Conservation (phyloP, 2,797 vertebrate species). For the Peromyscus aztecus region DNA sequence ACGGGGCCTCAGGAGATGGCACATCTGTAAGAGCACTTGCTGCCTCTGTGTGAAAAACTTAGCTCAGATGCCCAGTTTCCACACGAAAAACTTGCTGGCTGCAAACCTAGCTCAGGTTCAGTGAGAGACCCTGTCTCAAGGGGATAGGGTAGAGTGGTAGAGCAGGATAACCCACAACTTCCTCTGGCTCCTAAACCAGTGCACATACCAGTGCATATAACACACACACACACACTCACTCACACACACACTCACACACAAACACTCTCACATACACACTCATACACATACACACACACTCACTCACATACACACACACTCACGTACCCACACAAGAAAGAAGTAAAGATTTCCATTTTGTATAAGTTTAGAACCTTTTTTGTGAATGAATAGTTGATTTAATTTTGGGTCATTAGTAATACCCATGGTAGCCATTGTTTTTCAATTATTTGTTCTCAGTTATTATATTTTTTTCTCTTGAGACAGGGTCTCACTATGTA, state of each 20-base stretch:
- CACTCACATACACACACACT: neutral
- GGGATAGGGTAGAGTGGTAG: neutral
- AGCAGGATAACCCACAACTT: neutral
- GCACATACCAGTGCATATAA: neutral
- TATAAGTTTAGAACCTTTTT: conserved; percentile 5
- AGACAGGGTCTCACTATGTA: neutral
- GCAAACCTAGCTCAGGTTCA: neutral
- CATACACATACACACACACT: no score
- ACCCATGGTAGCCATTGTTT: neutral
- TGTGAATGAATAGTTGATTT: neutral
- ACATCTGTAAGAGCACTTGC: no score
- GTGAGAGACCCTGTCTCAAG: neutral
- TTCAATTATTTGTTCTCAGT: neutral
- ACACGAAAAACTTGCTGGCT: neutral
- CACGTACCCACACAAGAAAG: conserved; percentile 70
- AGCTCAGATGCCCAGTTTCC: neutral
- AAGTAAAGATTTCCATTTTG: conserved; percentile 84
- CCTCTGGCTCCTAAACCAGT: neutral
- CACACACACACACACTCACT: neutral
- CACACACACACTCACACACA: no score
- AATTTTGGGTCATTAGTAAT: neutral
- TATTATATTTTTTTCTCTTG: neutral
- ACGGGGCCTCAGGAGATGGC: neutral
- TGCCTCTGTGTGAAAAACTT: neutral
- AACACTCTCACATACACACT: no score